A percentile compares a stretch with the other conserved stretches of the same genome.
phyloP scores from a whole-genome alignment of 1,140 invertebrate genomes.

The Dysdera silvatica region DNA sequence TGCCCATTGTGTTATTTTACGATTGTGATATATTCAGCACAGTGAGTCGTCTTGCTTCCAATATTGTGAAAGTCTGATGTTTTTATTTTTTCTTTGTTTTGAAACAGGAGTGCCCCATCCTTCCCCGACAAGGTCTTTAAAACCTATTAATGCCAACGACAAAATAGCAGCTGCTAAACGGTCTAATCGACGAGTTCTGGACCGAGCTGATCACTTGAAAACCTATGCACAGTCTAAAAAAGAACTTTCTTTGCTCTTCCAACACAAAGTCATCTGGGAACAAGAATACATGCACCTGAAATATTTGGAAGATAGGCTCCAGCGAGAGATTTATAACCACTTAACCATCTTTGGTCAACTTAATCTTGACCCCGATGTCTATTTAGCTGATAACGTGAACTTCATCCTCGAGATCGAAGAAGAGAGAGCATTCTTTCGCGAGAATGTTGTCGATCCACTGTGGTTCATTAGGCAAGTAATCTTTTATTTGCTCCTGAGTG shows the following conservation, averaged over 20 bases:
- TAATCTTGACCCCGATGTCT: constrained; percentile 11
- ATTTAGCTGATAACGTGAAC: constrained; percentile 24
- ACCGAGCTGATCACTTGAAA: constrained; percentile 24
- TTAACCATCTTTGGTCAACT: constrained; percentile 25
- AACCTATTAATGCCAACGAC: constrained; percentile 36
- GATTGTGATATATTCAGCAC: no score
- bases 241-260: constrained; percentile 22
- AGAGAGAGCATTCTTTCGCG: constrained; percentile 24
- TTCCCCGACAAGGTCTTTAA: constrained; percentile 79
- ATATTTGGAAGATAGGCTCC: constrained; percentile 26
- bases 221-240: constrained; percentile 16
- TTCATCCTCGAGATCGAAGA: constrained; percentile 27
- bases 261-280: constrained; percentile 30
- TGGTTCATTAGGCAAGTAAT: constrained; percentile 27
- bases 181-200: constrained; percentile 11
- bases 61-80: no score
- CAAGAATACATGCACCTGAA: constrained; percentile 27
- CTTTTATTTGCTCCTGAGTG: no score
- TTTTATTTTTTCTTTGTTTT: no score
- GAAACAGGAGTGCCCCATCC: constrained; percentile 14
- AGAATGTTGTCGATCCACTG: constrained; percentile 28
- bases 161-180: constrained; percentile 18
- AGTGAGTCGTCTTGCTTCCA: no score
- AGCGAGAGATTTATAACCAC: constrained; percentile 27
- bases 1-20: no score